phyloP scores from a whole-genome alignment of 2,888 invertebrate species.

The Tetheella fluctuosa region DNA sequence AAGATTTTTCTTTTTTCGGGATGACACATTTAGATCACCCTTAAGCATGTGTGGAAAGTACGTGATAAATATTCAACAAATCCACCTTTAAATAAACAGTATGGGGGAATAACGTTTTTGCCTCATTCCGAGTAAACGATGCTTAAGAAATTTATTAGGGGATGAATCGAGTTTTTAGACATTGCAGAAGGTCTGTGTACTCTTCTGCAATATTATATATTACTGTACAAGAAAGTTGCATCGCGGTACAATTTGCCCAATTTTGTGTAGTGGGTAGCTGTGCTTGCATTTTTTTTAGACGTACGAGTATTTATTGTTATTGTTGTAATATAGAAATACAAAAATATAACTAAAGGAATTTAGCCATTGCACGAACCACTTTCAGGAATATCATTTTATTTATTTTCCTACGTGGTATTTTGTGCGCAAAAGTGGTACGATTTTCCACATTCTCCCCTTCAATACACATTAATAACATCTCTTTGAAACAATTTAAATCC shows the following conservation, averaged over 20 bases:
- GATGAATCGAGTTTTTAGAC: constrained; percentile 77
- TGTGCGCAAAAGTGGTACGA: constrained; percentile 22
- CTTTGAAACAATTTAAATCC: constrained; percentile 56
- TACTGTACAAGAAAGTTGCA: constrained; percentile 45
- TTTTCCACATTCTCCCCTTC: constrained; percentile 32
- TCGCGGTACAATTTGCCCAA: constrained; percentile 14
- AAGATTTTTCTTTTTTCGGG: constrained; percentile 31
- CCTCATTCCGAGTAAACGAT: constrained; percentile 80
- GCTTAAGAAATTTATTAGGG: constrained; percentile 82
- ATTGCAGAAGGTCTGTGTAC: constrained; percentile 50
- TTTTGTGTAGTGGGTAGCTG: background rate
- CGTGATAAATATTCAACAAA: constrained; percentile 79
- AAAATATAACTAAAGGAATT: background rate
- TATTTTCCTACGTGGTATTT: constrained; percentile 1
- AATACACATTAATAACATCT: constrained; percentile 55
- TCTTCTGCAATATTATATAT: no score
- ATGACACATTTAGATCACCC: constrained; percentile 32
- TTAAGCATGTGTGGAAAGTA: constrained; percentile 55
- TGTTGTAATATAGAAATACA: background rate
- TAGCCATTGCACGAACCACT: background rate
- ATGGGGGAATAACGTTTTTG: constrained; percentile 79
- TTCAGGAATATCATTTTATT: background rate
- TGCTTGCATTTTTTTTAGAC: background rate
- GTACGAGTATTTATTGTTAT: background rate
- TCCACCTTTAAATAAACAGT: constrained; percentile 83